These are phyloP conservation scores for Caenorhabditis japonica DNA, from an alignment of 2,888 invertebrate genomes.

Conservation along the genomic window DNA sequence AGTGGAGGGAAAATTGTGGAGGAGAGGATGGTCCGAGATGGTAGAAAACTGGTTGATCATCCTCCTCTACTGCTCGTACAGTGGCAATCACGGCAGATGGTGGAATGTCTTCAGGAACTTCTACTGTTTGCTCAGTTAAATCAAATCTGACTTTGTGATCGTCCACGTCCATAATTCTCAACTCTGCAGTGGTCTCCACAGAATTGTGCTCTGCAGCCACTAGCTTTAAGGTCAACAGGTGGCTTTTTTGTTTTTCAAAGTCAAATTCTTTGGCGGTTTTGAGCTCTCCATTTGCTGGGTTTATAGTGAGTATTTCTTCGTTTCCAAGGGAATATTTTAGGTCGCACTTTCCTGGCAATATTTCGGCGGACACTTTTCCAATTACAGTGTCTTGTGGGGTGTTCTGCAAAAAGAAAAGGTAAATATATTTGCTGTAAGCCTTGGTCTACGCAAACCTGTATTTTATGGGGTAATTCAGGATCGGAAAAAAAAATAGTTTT, in stretches of 20 bases:
- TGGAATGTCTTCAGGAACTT: conserved; percentile 27
- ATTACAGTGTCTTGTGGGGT: conserved; percentile 41
- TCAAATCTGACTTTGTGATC: conserved; percentile 41
- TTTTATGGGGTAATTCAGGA: too few relatives aligned
- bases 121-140: conserved; percentile 12
- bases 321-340: conserved; percentile 19
- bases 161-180: conserved; percentile 38
- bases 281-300: conserved; percentile 50
- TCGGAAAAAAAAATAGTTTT: too few relatives aligned
- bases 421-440: too few relatives aligned
- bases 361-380: conserved; percentile 37
- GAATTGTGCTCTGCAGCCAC: conserved; percentile 33
- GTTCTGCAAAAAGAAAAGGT: too few relatives aligned
- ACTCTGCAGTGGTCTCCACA: conserved; percentile 16
- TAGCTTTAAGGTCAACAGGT: conserved; percentile 30
- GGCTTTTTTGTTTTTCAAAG: conserved; percentile 41
- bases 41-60: conserved; percentile 40
- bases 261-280: conserved; percentile 48
- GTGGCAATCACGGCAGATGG: conserved; percentile 32
- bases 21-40: conserved; percentile 33
- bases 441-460: too few relatives aligned
- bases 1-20: conserved; percentile 46
- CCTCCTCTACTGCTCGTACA: conserved; percentile 32
- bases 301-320: conserved; percentile 20
- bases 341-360: conserved; percentile 21